Base-by-base conservation (phyloP, 2,888 invertebrate genomes). In the Furcula furcula region DNA sequence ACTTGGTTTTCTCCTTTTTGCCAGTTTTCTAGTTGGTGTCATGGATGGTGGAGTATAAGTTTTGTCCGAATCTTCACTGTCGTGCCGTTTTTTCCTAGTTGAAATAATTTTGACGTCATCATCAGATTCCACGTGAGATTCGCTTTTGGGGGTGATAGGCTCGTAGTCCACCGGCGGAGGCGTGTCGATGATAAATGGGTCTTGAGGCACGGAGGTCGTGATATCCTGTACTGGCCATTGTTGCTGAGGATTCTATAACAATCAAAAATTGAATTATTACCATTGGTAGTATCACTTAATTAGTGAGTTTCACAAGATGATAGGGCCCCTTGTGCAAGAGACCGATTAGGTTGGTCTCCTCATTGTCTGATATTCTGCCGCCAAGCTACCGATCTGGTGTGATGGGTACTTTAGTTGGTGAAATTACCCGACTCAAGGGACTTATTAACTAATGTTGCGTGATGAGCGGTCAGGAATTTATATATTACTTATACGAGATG, bases 11-110 rank as follows among this genome's bases (percentile, higher is more conserved):
- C 77, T 73, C 40, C 65, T 76, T 48, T 68, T 77, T 3, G 18
- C 28, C 49, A 78, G 76, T 54, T 77, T 83, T 27, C 75, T 69
- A 12, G 76, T 59, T 19, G 76, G 59, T 33, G 68, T 62, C 50
- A 78, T 78, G 7, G 57, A 46, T 40, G 78, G 71, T 5, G 89
- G 89, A 15, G 72, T 77, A 53, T 89, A 89, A 0, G 79, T 75
- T 46, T 71, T 80, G 59, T 89, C 89, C 3, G 87, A 87, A 49
- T 88, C 88, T 49, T 86, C 86, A 49, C 86, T 87, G 46, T 74
- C 62, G 30, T 56, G 67, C 29, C 51, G 71, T 36, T 71, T 73
- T 42, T 71, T 73, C 46, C 67, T 75, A 34, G 63, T 70, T 26
- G 54, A 36, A 30, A 53, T 59, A 5, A 69, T 59, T 50, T 68